Conservation (phyloP, 2,888 invertebrate genomes). For the Capitulum mitella region DNA sequence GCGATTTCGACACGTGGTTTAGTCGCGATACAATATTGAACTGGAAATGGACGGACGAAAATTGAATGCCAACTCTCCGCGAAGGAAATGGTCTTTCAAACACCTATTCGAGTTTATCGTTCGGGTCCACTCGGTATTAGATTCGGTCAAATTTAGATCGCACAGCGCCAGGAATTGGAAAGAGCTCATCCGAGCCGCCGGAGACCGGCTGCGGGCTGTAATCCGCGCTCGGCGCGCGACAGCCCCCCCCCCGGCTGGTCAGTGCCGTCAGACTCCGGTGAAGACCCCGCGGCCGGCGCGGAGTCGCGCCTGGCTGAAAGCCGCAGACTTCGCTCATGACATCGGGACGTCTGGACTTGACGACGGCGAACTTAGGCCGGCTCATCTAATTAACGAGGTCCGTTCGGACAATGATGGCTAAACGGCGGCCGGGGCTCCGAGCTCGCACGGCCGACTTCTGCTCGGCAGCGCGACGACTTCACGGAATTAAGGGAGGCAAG, state of each 20-base stretch:
- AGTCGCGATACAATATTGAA: not conserved
- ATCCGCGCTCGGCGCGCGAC: not conserved
- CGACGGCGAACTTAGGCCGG: not conserved
- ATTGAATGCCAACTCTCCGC: slow-evolving; percentile 4
- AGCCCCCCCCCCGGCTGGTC: no score
- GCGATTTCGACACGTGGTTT: not conserved
- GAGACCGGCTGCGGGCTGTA: not conserved
- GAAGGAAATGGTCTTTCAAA: slow-evolving; percentile 16
- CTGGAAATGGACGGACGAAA: not conserved
- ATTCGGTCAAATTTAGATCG: not conserved
- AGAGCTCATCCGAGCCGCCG: not conserved
- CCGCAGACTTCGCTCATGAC: not conserved
- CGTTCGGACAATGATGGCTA: not conserved
- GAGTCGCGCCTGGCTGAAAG: not conserved
- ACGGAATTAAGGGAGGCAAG: no score
- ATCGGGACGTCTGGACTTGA: not conserved
- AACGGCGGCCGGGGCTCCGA: no score
- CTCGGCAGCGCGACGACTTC: no score
- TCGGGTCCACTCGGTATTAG: slow-evolving; percentile 12
- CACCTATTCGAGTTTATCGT: slow-evolving; percentile 21
- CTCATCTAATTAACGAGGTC: not conserved
- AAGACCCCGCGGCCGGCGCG: no score
- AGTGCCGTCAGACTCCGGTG: no score
- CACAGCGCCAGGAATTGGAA: not conserved
- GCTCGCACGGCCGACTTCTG: no score